Evolutionary conservation across 2,113 vertebrate genomes (phyloP).

Genomic region (Sigmodon hispidus): DNA sequence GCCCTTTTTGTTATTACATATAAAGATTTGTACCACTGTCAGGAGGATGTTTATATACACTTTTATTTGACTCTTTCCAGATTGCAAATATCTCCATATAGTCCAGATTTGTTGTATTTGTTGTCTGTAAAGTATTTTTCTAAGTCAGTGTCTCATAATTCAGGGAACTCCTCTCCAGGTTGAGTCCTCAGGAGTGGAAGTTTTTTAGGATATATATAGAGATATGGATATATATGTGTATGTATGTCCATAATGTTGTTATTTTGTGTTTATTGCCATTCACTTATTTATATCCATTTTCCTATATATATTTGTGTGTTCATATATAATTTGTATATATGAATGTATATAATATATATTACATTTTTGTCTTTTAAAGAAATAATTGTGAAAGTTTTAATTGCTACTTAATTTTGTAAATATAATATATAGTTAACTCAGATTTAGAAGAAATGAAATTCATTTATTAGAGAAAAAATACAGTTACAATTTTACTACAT

Average conservation of each 20-base stretch:
- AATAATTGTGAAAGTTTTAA: slow-evolving; percentile 31
- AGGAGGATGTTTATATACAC: neutral
- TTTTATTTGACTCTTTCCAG: neutral
- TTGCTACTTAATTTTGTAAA: slow-evolving; percentile 12
- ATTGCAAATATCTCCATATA: neutral
- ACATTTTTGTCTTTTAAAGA: slow-evolving; percentile 29
- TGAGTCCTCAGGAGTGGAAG: slow-evolving; percentile 22
- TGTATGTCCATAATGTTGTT: no score
- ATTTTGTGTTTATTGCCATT: no score
- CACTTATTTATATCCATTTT: no score
- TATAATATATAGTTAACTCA: neutral
- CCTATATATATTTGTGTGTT: no score
- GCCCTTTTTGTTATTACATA: neutral
- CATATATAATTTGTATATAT: no score
- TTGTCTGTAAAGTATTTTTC: slow-evolving; percentile 20
- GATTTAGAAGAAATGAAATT: slow-evolving; percentile 44
- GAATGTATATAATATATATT: neutral
- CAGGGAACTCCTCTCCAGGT: neutral
- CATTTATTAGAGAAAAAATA: slow-evolving; percentile 34
- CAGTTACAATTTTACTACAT: slow-evolving; percentile 27
- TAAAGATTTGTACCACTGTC: neutral
- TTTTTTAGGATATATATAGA: neutral
- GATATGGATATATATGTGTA: no score
- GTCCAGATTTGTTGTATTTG: slow-evolving; percentile 19
- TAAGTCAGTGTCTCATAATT: neutral